Evolutionary conservation across 1,140 invertebrate species (phyloP), one percentile per base, ranked within the genome.

Genomic region (Hylaeus anthracinus): DNA sequence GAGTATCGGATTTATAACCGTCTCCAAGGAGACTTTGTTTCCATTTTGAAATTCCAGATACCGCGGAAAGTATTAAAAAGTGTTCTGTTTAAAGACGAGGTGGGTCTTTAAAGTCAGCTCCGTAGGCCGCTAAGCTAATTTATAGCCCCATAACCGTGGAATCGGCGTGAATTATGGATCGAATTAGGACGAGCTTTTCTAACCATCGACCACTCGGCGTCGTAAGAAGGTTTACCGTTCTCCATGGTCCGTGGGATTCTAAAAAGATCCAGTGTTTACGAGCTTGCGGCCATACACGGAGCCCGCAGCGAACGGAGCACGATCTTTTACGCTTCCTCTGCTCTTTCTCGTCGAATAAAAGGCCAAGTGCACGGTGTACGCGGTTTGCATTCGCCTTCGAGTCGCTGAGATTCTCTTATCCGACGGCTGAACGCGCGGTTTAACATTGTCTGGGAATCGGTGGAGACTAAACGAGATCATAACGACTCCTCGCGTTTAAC

Each of bases 141-240:
- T 65, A 65, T 63, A 60, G 61, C 39, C 53, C 60, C 1, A 26
- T 26, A 26, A 26, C 41, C 2, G 3, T 37, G 70, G 48, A 79
- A 56, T 53, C n/a, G 60, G 5, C 65, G 65, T 79, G 77, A 79
- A 73, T 79, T 79, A 79, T 73, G 77, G 70, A 79, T 73, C 61
- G 61, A 79, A 79, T 79, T 79, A 79, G 77, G 26, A 12, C 51
- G 2, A 8, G 41, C 10, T 14, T 39, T 14, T 39, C 64, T 39
- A 15, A 45, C 6, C 53, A 51, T 8, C 6, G 6, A 51, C 6
- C 51, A 51, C 60, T 5, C n/a, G 26, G 3, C 39, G 9, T 61
- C 45, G 56, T 61, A 70, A 77, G 69, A 1, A 12, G 74, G 56
- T 61, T 71, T 70, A 61, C 61, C 55, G 26, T 43, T 53, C n/a